Base-by-base conservation (phyloP, 2,113 vertebrate genomes). In the Rhodinocichla rosea region DNA sequence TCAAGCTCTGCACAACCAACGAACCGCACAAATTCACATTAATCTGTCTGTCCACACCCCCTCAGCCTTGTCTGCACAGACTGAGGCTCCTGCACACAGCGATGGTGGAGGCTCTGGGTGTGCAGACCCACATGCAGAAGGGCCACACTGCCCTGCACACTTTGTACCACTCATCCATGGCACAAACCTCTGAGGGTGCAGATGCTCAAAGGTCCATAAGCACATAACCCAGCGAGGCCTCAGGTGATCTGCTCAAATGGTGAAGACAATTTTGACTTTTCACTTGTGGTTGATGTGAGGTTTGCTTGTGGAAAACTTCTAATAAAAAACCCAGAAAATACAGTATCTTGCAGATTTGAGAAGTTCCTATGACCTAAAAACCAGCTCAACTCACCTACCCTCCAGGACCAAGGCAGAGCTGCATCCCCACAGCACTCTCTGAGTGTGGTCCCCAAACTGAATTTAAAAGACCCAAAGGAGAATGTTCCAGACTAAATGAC, bases 21-120 rank as follows among this genome's bases (percentile, higher is more conserved):
- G 68, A 94, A 89, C 60, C 22, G 22, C 87, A 89, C 69, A 89
- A 88, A 93, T 82, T 71, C 95, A 78, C 68, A 83, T 94, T 85
- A 93, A 78, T 92, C 93, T 86, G 90, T 52, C 86, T 81, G 69
- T 71, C 69, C 89, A 37, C 78, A 80, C 79, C 32, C 95, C 78
- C 85, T 63, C 76, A 74, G 94, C 74, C 73, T 1, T n/a, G 63
- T 68, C 90, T 88, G 70, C 78, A 28, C 68, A 52, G 52, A 6
- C 47, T 79, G 30, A 11, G 3, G 47, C 13, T 24, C 6, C 63
- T 7, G 1, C 60, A 37, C 4, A 1, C 52, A 20, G 63, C 2
- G 0, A 7, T 13, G 4, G 1, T 2, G 15, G 4, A 27, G 37
- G 45, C 35, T 37, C 49, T 21, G 30, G 7, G 56, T 0, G 14